phyloP scores from a whole-genome alignment of 2,113 vertebrate species.

The Dipodomys merriami region DNA sequence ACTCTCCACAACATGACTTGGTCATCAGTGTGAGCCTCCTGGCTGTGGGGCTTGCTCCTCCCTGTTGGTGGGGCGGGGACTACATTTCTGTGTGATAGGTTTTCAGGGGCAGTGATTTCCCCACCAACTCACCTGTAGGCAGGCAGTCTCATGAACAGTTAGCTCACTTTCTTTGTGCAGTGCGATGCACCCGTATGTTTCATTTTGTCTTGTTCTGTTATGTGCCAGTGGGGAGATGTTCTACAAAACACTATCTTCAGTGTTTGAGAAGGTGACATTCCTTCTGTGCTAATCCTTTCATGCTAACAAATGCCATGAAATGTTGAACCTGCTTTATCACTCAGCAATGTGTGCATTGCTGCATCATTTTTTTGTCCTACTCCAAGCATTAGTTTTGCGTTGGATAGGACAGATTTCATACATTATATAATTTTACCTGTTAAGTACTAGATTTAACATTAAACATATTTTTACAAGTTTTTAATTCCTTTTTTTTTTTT shows the following conservation, averaged over 20 bases:
- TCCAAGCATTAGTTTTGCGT: background rate
- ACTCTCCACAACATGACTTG: background rate
- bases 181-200: background rate
- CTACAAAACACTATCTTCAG: background rate
- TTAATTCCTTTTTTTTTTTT: background rate
- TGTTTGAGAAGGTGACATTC: background rate
- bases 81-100: background rate
- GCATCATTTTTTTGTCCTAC: background rate
- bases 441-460: background rate
- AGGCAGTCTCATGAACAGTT: background rate
- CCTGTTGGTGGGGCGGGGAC: background rate
- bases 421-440: background rate
- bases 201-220: background rate
- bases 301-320: background rate
- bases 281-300: background rate
- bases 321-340: background rate
- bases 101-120: background rate
- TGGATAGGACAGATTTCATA: background rate
- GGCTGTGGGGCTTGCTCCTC: background rate
- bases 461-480: background rate
- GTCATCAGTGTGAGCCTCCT: too few relatives aligned
- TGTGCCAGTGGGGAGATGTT: background rate
- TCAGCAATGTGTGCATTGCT: background rate
- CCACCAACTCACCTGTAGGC: too few relatives aligned
- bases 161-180: background rate